A percentile compares a stretch with the other conserved stretches of the same genome.
phyloP scores from a whole-genome alignment of 2,888 invertebrate species.

The Trypoxylon attenuatum region DNA sequence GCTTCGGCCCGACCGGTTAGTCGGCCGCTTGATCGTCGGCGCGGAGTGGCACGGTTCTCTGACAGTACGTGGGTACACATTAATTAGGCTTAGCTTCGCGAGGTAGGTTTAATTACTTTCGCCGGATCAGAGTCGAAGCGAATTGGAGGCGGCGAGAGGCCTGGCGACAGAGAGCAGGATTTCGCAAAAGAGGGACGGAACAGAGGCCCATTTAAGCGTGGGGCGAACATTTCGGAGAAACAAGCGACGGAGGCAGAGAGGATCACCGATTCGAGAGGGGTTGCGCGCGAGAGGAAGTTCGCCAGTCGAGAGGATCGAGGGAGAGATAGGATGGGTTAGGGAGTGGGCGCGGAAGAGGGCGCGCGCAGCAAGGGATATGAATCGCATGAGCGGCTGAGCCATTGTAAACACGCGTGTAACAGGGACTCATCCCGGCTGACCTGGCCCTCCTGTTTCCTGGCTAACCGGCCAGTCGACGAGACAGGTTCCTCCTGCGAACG shows the following conservation, averaged over 20 bases:
- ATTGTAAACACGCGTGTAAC: constrained; percentile 72
- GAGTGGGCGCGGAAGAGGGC: constrained; percentile 5
- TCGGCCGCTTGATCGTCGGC: constrained; percentile 55
- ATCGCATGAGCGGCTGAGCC: constrained; percentile 68
- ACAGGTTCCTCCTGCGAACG: no score
- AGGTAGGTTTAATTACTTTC: constrained; percentile 72
- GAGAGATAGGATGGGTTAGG: not conserved
- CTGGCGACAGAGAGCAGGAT: not conserved
- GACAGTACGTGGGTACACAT: constrained; percentile 67
- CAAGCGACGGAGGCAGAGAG: no score
- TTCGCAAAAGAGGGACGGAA: no score
- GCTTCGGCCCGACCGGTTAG: constrained; percentile 18
- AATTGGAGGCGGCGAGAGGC: constrained; percentile 30
- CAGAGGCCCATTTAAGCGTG: no score
- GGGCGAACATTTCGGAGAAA: no score
- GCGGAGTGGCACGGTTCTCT: constrained; percentile 52
- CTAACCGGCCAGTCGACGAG: constrained; percentile 19
- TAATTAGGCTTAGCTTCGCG: constrained; percentile 70
- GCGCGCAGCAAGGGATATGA: constrained; percentile 60
- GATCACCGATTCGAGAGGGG: no score
- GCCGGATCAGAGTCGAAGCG: constrained; percentile 66
- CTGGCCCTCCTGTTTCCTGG: constrained; percentile 35
- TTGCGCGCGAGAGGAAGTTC: no score
- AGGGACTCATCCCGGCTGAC: constrained; percentile 64
- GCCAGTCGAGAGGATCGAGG: not conserved